Percentiles rank a stretch among this genome's conserved stretches.
These are phyloP conservation scores for Cyphomyrus discorhynchus DNA, from an alignment of 2,113 vertebrate species.

Conservation along the genomic window DNA sequence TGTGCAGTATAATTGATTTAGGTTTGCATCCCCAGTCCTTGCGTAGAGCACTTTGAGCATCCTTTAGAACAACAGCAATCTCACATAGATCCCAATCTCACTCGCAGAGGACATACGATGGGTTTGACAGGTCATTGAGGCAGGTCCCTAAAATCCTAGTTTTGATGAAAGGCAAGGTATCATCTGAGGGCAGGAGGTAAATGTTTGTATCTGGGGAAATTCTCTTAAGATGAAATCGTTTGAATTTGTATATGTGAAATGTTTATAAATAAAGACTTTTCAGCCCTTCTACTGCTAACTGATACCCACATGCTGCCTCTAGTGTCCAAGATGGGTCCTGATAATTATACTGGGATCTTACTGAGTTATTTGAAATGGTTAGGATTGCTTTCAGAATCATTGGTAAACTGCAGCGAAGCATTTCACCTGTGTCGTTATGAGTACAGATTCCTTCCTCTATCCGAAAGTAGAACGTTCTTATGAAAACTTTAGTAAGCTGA, in stretches of 20 bases:
- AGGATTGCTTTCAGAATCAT: neutral
- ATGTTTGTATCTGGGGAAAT: neutral
- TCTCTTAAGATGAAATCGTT: constrained; percentile 22
- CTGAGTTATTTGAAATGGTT: neutral
- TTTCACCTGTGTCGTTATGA: neutral
- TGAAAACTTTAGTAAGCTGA: neutral
- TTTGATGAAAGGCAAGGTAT: constrained; percentile 21
- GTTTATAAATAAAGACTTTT: constrained; percentile 57
- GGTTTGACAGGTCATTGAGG: neutral
- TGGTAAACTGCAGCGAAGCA: neutral
- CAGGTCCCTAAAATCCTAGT: neutral
- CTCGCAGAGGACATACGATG: neutral
- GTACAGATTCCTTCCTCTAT: neutral
- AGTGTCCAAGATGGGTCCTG: neutral
- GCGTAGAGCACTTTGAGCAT: neutral
- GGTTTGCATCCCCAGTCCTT: neutral
- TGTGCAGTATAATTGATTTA: constrained; percentile 14
- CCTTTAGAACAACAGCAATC: neutral
- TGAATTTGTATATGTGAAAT: constrained; percentile 53
- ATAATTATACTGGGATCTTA: neutral
- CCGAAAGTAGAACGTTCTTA: neutral
- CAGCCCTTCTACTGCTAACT: neutral
- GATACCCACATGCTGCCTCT: neutral
- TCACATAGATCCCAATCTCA: neutral
- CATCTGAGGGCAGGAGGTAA: neutral